Evolutionary conservation across 2,888 invertebrate genomes (phyloP).

Genomic region (Podabrus alpinus): DNA sequence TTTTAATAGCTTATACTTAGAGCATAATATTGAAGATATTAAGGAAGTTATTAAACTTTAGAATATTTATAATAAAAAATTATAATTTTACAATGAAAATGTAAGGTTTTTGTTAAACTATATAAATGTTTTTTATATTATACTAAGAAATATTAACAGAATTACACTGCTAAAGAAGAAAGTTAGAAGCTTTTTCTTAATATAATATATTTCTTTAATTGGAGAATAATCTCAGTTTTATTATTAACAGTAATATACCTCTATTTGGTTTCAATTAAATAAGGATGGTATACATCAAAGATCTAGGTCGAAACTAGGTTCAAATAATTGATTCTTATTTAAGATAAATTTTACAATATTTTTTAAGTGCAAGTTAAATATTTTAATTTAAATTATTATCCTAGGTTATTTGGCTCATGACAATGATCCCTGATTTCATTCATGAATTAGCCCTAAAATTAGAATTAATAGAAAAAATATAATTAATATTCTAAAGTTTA

Average conservation of each 20-base stretch:
- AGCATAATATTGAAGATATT: constrained; percentile 58
- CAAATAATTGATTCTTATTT: constrained; percentile 56
- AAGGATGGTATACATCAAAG: constrained; percentile 52
- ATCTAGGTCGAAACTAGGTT: constrained; percentile 61
- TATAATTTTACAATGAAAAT: constrained; percentile 69
- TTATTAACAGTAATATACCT: constrained; percentile 72
- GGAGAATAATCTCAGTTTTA: constrained; percentile 61
- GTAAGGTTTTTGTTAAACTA: constrained; percentile 69
- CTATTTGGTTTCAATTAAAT: constrained; percentile 57
- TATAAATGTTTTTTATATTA: constrained; percentile 53
- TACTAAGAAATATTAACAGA: constrained; percentile 57
- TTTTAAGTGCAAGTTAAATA: constrained; percentile 59
- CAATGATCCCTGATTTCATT: constrained; percentile 66
- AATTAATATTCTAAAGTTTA: constrained; percentile 43
- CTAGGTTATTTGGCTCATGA: constrained; percentile 55
- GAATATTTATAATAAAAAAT: constrained; percentile 46
- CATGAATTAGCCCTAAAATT: constrained; percentile 59
- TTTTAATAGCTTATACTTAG: constrained; percentile 55
- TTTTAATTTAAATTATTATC: constrained; percentile 56
- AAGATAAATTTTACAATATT: constrained; percentile 43
- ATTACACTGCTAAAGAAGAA: constrained; percentile 57
- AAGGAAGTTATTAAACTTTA: constrained; percentile 46
- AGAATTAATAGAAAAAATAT: constrained; percentile 59
- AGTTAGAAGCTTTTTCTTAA: constrained; percentile 66
- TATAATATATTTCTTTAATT: constrained; percentile 61